Evolutionary conservation across 2,797 vertebrate genomes (phyloP), one percentile per base, ranked within the genome.

Genomic region (Sylvia borin): DNA sequence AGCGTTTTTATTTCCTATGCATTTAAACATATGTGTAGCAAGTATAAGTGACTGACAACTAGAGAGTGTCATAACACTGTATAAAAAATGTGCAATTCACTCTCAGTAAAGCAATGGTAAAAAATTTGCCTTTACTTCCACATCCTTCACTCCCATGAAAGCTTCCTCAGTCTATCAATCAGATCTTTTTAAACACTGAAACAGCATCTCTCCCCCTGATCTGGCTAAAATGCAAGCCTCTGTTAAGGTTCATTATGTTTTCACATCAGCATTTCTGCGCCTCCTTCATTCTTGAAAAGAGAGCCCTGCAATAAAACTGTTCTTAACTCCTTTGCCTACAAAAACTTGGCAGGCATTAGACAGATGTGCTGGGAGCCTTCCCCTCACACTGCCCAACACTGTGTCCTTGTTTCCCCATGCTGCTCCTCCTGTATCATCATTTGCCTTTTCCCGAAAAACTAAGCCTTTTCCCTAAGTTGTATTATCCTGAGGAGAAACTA

Each of bases 21-120:
- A 74, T 68, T 95, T 92, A 80, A 80, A 85, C 29, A 58, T 27
- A 66, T 3, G 31, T 6, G 5, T 13, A 78, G 36, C 47, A 90
- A 83, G 14, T 20, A 24, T 1, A 29, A 21, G 19, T 22, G 16
- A 53, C 3, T 51, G 54, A 83, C 50, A 91, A 67, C 68, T 21
- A 73, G 5, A 64, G 4, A 66, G 47, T 55, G 5, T 25, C 31
- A 50, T 2, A 61, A 14, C 25, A 79, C 11, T 26, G 4, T 31
- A 66, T 17, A 34, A 68, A 88, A 92, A 76, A 78, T 19, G 75
- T 0, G 6, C 22, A 81, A 43, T 51, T 65, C 0, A 0, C 11
- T 78, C 5, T 21, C 72, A 73, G 25, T 26, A 60, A 81, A 62
- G 20, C 14, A 90, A 58, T 3, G 38, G 34, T n/a, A 51, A 79